phyloP scores from a whole-genome alignment of 2,888 invertebrate genomes.

The Pyrrhia umbra region DNA sequence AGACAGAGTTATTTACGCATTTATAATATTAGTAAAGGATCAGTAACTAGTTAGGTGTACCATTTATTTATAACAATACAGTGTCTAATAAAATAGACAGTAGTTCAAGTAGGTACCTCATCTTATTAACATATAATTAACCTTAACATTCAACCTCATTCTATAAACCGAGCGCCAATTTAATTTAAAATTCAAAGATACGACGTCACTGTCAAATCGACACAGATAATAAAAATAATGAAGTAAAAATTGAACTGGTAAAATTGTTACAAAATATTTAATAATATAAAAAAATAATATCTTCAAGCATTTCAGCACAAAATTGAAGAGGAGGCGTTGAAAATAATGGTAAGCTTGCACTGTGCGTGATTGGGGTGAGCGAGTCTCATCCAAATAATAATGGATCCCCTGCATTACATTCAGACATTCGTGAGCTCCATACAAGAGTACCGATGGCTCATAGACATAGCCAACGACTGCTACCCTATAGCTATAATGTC shows the following conservation, averaged over 20 bases:
- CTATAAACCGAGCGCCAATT: not conserved
- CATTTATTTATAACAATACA: too few relatives aligned
- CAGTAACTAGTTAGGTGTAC: too few relatives aligned
- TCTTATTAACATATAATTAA: constrained; percentile 6
- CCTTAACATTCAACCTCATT: constrained; percentile 41
- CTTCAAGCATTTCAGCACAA: constrained; percentile 3
- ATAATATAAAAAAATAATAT: constrained; percentile 30
- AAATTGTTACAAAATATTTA: constrained; percentile 36
- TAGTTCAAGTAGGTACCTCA: not conserved
- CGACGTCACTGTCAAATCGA: constrained; percentile 41
- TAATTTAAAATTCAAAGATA: constrained; percentile 28
- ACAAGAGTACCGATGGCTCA: constrained; percentile 81
- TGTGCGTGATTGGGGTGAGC: constrained; percentile 32
- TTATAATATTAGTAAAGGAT: too few relatives aligned
- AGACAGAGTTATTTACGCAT: too few relatives aligned
- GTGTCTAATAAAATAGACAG: not conserved
- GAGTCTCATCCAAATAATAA: constrained; percentile 53
- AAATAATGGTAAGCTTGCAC: constrained; percentile 46
- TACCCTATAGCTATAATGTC: constrained; percentile 81
- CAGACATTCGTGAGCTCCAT: constrained; percentile 72
- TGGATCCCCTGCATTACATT: constrained; percentile 79
- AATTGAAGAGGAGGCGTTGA: constrained; percentile 11
- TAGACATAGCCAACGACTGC: constrained; percentile 79
- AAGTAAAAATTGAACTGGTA: constrained; percentile 41
- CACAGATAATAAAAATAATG: constrained; percentile 44